Conservation (phyloP, 2,113 vertebrate species). For the Sylvia atricapilla region DNA sequence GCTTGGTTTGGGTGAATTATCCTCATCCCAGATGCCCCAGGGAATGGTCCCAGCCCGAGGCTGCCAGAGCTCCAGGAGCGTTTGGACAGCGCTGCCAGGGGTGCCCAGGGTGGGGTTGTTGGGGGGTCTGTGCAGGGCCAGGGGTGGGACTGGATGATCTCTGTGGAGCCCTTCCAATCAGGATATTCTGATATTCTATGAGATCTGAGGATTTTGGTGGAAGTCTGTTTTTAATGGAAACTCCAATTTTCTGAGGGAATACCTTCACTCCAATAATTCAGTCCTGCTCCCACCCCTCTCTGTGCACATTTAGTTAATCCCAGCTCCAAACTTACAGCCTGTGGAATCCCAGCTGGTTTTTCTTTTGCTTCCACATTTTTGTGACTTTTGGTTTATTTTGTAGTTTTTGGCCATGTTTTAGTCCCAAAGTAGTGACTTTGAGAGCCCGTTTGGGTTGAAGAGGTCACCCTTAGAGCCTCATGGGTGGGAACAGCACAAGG, state of each 20-base stretch:
- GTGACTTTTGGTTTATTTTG: neutral
- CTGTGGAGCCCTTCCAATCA: neutral
- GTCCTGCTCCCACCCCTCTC: neutral
- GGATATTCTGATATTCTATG: neutral
- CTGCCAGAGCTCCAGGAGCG: neutral
- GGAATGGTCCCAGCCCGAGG: neutral
- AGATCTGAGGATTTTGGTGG: neutral
- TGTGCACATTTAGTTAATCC: neutral
- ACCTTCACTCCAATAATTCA: neutral
- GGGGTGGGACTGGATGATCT: neutral
- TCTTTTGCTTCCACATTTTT: neutral
- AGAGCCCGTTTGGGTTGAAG: accelerated
- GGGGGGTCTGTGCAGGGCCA: neutral
- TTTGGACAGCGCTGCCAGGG: accelerated
- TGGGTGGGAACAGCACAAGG: neutral
- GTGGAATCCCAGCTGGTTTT: neutral
- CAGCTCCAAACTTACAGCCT: neutral
- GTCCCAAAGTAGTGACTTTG: neutral
- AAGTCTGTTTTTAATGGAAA: neutral
- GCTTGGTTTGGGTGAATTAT: neutral
- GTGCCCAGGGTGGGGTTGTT: neutral
- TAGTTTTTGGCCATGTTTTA: neutral
- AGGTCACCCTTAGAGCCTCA: accelerated
- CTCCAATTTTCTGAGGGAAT: neutral
- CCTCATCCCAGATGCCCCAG: neutral